Base-by-base conservation (phyloP, 1,140 invertebrate species). In the Drosophila pachea region DNA sequence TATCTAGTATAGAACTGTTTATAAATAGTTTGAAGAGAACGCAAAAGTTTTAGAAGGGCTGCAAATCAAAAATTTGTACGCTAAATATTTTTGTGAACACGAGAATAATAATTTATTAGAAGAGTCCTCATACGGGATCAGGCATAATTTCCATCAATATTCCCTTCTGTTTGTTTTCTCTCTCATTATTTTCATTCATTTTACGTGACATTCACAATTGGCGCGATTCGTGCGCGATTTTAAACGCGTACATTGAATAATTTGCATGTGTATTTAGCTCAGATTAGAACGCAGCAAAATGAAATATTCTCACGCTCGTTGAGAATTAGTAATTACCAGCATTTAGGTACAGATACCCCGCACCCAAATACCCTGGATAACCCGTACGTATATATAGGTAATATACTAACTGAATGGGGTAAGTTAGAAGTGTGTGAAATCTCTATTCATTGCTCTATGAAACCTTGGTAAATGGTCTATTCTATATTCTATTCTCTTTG, bases 281-380 rank as follows among this genome's bases (percentile, higher is more conserved):
- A 69, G 76, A 78, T 79, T 79, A 76, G 9, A 47, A 43, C 22
- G 33, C 22, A 61, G 43, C 55, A 33, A 70, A 73, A 79, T 7
- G 38, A 60, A 84, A 84, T 84, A 86, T 86, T 84, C 81, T 84
- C 81, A 84, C 81, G 81, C 82, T 76, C 81, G 64, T 4, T 38
- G 56, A 69, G 36, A 31, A 54, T 54, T 66, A 22, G 33, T 38
- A 67, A 61, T 61, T 53, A 29, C 50, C 12, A 59, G 42, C 12
- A 52, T 42, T 45, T 69, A 50, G 9, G 4, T 36, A 33, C 22
- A 35, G 7, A 40, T 22, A 22, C 22, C 38, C 31, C 31, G 9
- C 9, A n/a, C 7, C 6, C 1, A 29, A 29, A 56, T 56, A 16
- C n/a, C 4, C 14, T 56, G 31, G 54, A 56, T 56, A 22, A 16